Conservation (phyloP, 2,888 invertebrate species). For the Drosophila infuscata region DNA sequence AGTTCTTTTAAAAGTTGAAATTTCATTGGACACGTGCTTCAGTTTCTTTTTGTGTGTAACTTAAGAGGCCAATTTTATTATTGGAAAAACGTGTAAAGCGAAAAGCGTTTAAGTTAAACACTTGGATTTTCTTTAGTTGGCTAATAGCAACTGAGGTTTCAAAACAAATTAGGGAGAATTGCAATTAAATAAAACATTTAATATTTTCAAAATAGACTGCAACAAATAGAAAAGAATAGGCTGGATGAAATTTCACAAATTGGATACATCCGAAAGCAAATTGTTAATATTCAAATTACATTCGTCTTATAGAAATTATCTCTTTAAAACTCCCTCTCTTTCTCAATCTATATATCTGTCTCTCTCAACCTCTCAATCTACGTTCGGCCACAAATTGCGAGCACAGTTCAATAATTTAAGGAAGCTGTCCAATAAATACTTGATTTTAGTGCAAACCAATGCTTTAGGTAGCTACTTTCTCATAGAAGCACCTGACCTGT, state of each 20-base stretch:
- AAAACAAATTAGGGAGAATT: background rate
- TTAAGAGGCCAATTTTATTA: background rate
- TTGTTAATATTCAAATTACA: background rate
- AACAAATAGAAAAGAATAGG: background rate
- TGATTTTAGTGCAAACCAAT: slow-evolving; percentile 44
- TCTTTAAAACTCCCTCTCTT: background rate
- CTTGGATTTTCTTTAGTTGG: background rate
- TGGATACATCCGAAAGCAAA: background rate
- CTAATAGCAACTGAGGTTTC: background rate
- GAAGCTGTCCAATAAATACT: slow-evolving; percentile 53
- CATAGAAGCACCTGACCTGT: slow-evolving; percentile 27
- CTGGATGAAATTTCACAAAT: background rate
- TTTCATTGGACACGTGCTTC: background rate
- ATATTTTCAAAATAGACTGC: background rate
- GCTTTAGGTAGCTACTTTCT: slow-evolving; percentile 5
- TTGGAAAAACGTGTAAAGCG: background rate
- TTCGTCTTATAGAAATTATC: background rate
- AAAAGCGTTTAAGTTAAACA: background rate
- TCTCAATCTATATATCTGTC: background rate
- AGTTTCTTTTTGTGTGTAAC: background rate
- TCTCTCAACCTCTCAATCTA: slow-evolving; percentile 10
- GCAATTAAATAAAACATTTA: background rate
- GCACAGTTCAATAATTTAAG: slow-evolving; percentile 34
- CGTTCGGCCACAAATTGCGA: slow-evolving; percentile 9
- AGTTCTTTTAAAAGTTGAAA: background rate